A percentile compares a stretch with the other conserved stretches of the same genome.
These are phyloP conservation scores for Urocolius indicus DNA, from an alignment of 2,113 vertebrate genomes.

Conservation along the genomic window DNA sequence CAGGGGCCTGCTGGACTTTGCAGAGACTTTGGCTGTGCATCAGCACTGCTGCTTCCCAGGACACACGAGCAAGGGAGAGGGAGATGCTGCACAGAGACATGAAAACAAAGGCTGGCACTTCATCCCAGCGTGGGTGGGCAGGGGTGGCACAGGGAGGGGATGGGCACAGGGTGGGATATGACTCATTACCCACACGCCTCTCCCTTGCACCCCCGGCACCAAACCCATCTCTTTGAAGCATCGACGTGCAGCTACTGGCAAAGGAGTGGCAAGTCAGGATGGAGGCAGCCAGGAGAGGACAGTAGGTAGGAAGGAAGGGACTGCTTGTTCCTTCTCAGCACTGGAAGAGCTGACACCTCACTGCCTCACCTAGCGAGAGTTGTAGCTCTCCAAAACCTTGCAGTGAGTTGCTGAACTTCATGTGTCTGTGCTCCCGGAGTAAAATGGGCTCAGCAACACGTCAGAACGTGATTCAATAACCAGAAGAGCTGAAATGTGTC, in stretches of 20 bases:
- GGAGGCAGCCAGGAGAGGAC: neutral
- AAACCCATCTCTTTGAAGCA: neutral
- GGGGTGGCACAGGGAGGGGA: neutral
- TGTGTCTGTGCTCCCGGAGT: neutral
- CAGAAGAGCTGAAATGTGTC: neutral
- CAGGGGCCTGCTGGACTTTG: neutral
- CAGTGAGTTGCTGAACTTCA: neutral
- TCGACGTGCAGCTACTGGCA: accelerated
- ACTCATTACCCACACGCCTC: neutral
- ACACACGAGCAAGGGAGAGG: neutral
- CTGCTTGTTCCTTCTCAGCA: neutral
- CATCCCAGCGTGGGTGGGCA: neutral
- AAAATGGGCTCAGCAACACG: neutral
- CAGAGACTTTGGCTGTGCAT: neutral
- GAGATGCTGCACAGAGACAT: neutral
- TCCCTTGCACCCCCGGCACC: neutral
- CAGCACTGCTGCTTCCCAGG: neutral
- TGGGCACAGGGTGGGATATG: neutral
- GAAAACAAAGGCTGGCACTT: neutral
- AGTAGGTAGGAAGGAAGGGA: neutral
- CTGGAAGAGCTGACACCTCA: neutral
- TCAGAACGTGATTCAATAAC: neutral
- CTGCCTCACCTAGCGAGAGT: neutral
- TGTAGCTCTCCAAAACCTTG: neutral
- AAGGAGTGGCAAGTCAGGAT: neutral